Base-by-base conservation (phyloP, 2,888 invertebrate genomes). In the Dendrolimus houi region DNA sequence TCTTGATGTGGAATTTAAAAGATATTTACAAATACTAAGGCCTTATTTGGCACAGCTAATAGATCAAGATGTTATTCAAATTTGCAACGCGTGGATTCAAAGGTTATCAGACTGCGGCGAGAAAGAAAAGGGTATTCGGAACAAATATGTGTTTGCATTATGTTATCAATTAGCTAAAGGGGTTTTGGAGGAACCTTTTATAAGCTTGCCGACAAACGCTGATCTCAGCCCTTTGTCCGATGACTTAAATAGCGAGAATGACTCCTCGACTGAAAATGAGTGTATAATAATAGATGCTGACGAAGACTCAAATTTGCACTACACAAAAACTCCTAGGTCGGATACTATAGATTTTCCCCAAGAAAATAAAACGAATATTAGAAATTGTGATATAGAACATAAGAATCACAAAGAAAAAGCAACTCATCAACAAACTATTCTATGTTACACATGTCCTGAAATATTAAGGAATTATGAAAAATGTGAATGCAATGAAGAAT, bases 71-170 rank as follows among this genome's bases (percentile, higher is more conserved):
- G 70, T 79, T 7, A 81, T 84, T 8, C 69, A 75, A 40, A 69
- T 83, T 7, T 89, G 89, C 61, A 81, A 83, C 57, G 72, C 81
- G 3, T 90, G 89, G 89, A 82, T 90, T n/a, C 74, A 81, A 58
- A 79, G 79, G 59, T 73, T 90, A 0, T 80, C 81, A 0, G 64
- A 68, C 54, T 81, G 80, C 55, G 69, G 69, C 2, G 75, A 76
- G 1, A 63, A 69, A 9, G 89, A 90, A 60, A 87, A 85, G 68
- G 14, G 55, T 40, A 58, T 80, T 7, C 74, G 89, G 1, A 89
- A 89, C 60, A 87, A 83, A 62, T 85, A 89, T 54, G 66, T 85
- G 2, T 87, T 87, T 61, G 60, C 74, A 10, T 66, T 90, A 14
- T 87, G 86, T 64, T 87, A 83, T 60, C 88, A 90, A 65, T 66